These are phyloP conservation scores for Drosophila nigromelanica DNA, from an alignment of 1,140 invertebrate species.

Conservation along the genomic window DNA sequence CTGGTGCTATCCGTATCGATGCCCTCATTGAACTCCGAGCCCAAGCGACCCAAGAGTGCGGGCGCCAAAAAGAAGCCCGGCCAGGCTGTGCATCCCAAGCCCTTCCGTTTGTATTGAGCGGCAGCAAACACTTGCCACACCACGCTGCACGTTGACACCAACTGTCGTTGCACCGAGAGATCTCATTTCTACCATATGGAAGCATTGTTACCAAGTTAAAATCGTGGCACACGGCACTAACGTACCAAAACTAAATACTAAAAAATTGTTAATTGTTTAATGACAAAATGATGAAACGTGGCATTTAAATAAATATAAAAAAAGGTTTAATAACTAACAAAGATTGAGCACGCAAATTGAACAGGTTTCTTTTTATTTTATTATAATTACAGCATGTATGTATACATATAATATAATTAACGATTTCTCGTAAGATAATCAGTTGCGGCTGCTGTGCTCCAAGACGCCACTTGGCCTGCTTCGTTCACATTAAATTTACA, in stretches of 20 bases:
- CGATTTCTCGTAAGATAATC: conserved; percentile 69
- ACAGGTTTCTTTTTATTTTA: conserved; percentile 56
- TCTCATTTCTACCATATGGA: conserved; percentile 37
- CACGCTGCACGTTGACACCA: conserved; percentile 26
- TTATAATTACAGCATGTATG: conserved; percentile 68
- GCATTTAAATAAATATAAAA: conserved; percentile 63
- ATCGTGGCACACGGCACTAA: conserved; percentile 61
- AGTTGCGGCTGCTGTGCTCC: conserved; percentile 44
- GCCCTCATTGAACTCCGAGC: conserved; percentile 78
- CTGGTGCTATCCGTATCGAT: conserved; percentile 82
- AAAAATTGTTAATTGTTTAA: conserved; percentile 68
- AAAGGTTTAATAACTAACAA: conserved; percentile 65
- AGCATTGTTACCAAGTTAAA: conserved; percentile 59
- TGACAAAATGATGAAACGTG: conserved; percentile 59
- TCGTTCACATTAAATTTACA: conserved; percentile 76
- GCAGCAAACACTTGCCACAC: conserved; percentile 10
- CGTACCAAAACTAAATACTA: conserved; percentile 37
- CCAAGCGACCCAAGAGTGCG: conserved; percentile 78
- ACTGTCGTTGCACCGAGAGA: conserved; percentile 51
- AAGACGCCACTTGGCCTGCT: conserved; percentile 1
- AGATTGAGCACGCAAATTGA: conserved; percentile 62
- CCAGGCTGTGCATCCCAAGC: conserved; percentile 78
- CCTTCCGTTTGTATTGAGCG: conserved; percentile 79
- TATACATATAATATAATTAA: conserved; percentile 46
- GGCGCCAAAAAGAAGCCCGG: conserved; percentile 78